A percentile compares a stretch with the other conserved stretches of the same genome.
phyloP scores from a whole-genome alignment of 2,888 invertebrate species.

The Papilio protenor region DNA sequence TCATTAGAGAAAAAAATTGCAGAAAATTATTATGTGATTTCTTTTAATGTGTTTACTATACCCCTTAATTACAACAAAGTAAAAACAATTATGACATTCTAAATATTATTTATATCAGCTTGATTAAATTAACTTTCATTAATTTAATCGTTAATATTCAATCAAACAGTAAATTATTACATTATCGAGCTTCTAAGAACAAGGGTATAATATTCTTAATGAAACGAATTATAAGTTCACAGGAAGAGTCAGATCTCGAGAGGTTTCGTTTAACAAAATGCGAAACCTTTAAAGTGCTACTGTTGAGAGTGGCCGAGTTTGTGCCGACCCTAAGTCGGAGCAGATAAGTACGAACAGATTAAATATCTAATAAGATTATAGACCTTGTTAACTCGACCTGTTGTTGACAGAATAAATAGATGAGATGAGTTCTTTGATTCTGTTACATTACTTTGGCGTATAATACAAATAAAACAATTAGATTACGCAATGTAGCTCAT shows the following conservation, averaged over 20 bases:
- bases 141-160: too few species aligned
- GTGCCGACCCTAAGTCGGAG: background rate
- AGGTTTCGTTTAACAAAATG: conserved; percentile 8
- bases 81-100: too few species aligned
- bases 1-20: too few species aligned
- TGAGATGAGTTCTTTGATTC: background rate
- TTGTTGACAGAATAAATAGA: conserved; percentile 14
- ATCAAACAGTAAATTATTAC: background rate
- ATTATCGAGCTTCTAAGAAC: background rate
- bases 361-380: conserved; percentile 29
- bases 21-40: too few species aligned
- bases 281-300: conserved; percentile 18
- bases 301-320: conserved; percentile 12
- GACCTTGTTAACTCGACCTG: conserved; percentile 22
- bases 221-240: background rate
- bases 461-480: background rate
- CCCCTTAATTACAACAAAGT: too few species aligned
- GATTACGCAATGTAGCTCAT: background rate
- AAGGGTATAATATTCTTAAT: background rate
- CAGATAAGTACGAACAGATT: conserved; percentile 16
- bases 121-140: too few species aligned
- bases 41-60: too few species aligned
- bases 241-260: conserved; percentile 3
- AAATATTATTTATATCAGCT: too few species aligned
- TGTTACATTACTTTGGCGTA: too few species aligned